phyloP scores from a whole-genome alignment of 2,113 vertebrate genomes.

The Danio rerio region DNA sequence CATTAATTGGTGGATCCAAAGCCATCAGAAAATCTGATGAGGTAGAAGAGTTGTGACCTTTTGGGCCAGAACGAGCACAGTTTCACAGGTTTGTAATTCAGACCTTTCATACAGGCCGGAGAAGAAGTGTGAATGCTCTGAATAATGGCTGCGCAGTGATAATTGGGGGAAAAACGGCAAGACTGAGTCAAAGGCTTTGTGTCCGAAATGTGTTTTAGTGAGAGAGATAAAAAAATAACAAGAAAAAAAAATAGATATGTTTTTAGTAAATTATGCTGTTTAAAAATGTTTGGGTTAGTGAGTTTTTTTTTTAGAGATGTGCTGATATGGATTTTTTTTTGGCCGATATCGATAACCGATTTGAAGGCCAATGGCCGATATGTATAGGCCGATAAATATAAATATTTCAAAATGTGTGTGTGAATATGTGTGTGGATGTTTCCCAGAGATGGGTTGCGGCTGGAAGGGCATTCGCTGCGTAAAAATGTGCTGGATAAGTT shows the following conservation, averaged over 20 bases:
- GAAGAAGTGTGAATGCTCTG: neutral
- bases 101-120: neutral
- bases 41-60: conserved; percentile 14
- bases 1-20: conserved; percentile 41
- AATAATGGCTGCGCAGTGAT: conserved; percentile 16
- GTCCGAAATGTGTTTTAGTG: neutral
- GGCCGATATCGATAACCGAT: no score
- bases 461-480: no score
- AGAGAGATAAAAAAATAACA: neutral
- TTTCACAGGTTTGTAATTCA: conserved; percentile 27
- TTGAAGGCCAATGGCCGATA: no score
- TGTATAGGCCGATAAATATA: no score
- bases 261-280: no score
- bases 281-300: no score
- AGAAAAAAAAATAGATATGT: neutral
- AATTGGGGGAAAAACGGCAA: conserved; percentile 36
- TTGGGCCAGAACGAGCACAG: neutral
- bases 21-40: conserved; percentile 10
- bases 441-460: no score
- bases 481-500: no score
- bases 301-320: no score
- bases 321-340: no score
- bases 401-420: no score
- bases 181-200: neutral
- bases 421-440: no score